phyloP scores from a whole-genome alignment of 2,113 vertebrate genomes.

The Neotragus pygmaeus region DNA sequence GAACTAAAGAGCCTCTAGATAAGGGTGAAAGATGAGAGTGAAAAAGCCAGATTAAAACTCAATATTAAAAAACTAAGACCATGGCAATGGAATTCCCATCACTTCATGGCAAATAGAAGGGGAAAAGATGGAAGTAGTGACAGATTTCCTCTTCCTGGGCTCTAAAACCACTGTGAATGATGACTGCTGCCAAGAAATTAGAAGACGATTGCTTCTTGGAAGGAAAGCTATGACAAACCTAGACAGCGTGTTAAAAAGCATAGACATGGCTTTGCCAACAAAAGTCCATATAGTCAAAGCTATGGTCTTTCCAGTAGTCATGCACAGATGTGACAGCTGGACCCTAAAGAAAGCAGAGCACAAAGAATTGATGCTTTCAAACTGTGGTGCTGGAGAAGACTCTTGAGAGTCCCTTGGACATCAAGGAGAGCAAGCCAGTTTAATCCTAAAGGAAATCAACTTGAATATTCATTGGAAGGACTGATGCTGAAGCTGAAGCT shows the following conservation, averaged over 20 bases:
- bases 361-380: background rate
- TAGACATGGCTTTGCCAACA: background rate
- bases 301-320: background rate
- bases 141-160: background rate
- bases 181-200: background rate
- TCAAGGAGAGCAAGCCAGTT: background rate
- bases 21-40: background rate
- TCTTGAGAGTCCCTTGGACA: background rate
- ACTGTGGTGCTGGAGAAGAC: background rate
- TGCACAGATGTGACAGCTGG: background rate
- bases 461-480: background rate
- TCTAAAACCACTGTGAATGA: background rate
- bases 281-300: background rate
- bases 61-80: background rate
- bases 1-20: background rate
- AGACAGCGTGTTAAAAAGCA: background rate
- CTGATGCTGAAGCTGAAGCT: background rate
- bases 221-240: background rate
- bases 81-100: background rate
- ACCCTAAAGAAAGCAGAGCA: background rate
- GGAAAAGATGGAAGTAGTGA: background rate
- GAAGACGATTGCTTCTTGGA: background rate
- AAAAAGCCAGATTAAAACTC: background rate
- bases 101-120: background rate
- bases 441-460: background rate